phyloP scores from a whole-genome alignment of 2,797 vertebrate genomes.

The Otus scops region DNA sequence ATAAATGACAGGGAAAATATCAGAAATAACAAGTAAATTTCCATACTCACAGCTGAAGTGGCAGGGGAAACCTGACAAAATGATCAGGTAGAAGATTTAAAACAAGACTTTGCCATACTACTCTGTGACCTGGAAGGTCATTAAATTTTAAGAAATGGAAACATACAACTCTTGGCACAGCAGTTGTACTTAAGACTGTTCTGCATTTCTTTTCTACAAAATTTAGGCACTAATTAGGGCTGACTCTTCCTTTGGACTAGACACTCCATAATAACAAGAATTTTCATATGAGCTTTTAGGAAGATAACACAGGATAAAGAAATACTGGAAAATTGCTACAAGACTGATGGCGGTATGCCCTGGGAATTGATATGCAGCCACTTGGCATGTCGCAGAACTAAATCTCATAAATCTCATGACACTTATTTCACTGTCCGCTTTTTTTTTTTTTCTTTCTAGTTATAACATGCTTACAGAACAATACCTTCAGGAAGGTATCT shows the following conservation, averaged over 20 bases:
- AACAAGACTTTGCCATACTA: background rate
- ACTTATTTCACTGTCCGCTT: background rate
- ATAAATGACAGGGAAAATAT: background rate
- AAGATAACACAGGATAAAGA: background rate
- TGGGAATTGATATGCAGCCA: background rate
- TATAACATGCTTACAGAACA: background rate
- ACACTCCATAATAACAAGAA: background rate
- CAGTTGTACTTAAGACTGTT: background rate
- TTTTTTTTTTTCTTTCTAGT: background rate
- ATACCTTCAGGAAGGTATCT: background rate
- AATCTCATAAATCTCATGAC: background rate
- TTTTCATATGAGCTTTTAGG: background rate
- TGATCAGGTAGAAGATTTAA: background rate
- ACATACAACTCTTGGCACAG: background rate
- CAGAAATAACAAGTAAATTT: background rate
- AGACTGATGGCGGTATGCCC: background rate
- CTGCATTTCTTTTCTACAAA: background rate
- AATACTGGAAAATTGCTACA: background rate
- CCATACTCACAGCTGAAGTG: background rate
- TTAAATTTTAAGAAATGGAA: background rate
- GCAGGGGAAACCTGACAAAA: background rate
- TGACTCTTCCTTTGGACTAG: background rate
- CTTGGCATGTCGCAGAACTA: background rate
- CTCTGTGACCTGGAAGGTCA: background rate
- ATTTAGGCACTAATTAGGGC: background rate